These are phyloP conservation scores for Microtus oregoni DNA, from an alignment of 2,113 vertebrate genomes.

Conservation along the genomic window DNA sequence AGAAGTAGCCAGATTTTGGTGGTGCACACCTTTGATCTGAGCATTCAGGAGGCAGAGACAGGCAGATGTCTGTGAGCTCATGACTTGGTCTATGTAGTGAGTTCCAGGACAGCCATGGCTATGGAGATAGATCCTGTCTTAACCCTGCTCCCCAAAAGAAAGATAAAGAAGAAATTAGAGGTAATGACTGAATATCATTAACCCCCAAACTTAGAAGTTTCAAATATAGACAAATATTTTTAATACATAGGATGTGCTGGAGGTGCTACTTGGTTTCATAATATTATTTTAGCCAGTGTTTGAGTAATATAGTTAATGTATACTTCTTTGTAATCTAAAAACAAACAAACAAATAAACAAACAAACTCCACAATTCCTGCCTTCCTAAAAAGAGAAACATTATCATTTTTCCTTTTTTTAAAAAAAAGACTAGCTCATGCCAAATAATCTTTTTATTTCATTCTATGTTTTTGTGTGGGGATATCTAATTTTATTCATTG, in stretches of 20 bases:
- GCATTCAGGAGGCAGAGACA: neutral
- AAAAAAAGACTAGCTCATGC: conserved; percentile 30
- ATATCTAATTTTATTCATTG: conserved; percentile 43
- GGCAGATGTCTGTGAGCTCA: neutral
- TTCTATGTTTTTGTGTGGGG: conserved; percentile 43
- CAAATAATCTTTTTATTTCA: conserved; percentile 36
- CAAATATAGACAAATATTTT: conserved; percentile 11
- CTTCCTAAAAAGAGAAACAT: conserved; percentile 21
- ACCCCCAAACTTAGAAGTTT: conserved; percentile 4
- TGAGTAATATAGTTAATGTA: conserved; percentile 24
- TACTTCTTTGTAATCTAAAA: conserved; percentile 37
- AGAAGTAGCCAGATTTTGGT: neutral
- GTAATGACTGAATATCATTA: conserved; percentile 33
- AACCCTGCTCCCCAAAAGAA: neutral
- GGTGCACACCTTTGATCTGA: neutral
- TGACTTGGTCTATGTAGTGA: neutral
- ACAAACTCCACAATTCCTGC: neutral
- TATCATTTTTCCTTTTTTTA: neutral
- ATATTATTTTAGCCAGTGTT: conserved; percentile 38
- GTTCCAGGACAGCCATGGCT: neutral
- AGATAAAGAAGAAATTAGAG: conserved; percentile 11
- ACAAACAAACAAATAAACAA: too few species aligned
- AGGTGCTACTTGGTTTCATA: conserved; percentile 51
- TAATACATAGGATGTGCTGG: neutral
- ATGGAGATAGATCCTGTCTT: neutral